These are phyloP conservation scores for Tachina lurida DNA, from an alignment of 2,888 invertebrate species.

Conservation along the genomic window DNA sequence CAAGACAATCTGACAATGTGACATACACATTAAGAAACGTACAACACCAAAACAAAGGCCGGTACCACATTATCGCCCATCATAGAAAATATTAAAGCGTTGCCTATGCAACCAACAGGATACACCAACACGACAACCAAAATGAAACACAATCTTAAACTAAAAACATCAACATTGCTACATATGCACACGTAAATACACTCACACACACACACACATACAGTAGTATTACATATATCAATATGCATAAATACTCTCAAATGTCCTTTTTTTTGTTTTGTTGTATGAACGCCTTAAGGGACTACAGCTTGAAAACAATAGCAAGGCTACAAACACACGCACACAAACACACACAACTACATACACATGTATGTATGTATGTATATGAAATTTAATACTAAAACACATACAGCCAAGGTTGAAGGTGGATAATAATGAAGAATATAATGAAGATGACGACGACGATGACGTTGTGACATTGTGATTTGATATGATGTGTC, in stretches of 20 bases:
- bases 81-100: slow-evolving; percentile 56
- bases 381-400: not conserved
- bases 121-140: slow-evolving; percentile 26
- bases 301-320: slow-evolving; percentile 51
- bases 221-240: slow-evolving; percentile 2
- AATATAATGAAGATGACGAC: slow-evolving; percentile 15
- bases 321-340: not conserved
- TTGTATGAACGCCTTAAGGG: slow-evolving; percentile 57
- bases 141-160: slow-evolving; percentile 16
- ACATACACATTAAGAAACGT: slow-evolving; percentile 29
- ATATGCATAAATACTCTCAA: slow-evolving; percentile 14
- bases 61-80: slow-evolving; percentile 44
- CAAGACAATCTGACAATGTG: slow-evolving; percentile 54
- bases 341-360: not conserved
- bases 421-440: slow-evolving; percentile 29
- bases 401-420: slow-evolving; percentile 20
- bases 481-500: slow-evolving; percentile 70
- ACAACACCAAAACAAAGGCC: slow-evolving; percentile 3
- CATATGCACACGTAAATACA: not conserved
- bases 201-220: not conserved
- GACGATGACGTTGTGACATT: slow-evolving; percentile 69
- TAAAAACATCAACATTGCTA: slow-evolving; percentile 20
- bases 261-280: slow-evolving; percentile 57
- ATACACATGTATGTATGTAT: slow-evolving; percentile 9
- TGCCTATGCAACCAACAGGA: slow-evolving; percentile 64